A percentile compares a stretch with the other conserved stretches of the same genome.
Evolutionary conservation across 2,113 vertebrate species (phyloP).

Genomic region (Accipiter cooperii): DNA sequence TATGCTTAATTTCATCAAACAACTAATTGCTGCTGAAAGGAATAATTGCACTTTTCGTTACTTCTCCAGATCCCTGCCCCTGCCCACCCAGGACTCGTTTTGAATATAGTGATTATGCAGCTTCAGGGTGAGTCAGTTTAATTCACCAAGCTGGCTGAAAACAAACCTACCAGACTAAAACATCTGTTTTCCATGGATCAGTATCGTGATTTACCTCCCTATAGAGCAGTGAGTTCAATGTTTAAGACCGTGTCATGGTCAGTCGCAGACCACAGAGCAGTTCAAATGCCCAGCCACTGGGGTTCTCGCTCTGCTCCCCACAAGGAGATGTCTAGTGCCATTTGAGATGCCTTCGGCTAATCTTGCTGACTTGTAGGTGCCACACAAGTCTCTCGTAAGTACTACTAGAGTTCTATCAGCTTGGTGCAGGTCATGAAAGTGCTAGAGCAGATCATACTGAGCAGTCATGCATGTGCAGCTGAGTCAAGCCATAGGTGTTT

Average conservation of each 20-base stretch:
- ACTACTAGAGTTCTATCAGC: neutral
- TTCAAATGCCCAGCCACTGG: neutral
- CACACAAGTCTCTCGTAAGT: neutral
- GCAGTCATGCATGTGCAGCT: neutral
- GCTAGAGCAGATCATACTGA: neutral
- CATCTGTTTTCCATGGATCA: neutral
- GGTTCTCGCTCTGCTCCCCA: neutral
- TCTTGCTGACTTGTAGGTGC: neutral
- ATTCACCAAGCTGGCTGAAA: neutral
- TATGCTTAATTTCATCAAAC: neutral
- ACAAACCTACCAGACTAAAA: neutral
- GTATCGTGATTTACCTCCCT: neutral
- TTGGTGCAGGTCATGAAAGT: neutral
- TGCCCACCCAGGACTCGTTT: neutral
- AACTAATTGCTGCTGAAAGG: neutral
- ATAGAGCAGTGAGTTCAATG: neutral
- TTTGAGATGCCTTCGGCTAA: neutral
- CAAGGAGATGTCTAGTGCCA: neutral
- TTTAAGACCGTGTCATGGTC: neutral
- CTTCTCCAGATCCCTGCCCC: neutral
- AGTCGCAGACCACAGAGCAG: neutral
- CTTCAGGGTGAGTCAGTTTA: neutral
- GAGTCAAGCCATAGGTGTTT: neutral
- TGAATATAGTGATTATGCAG: neutral
- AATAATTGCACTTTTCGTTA: neutral